Evolutionary conservation across 2,888 invertebrate species (phyloP).

Genomic region (Eucriotettix oculatus): DNA sequence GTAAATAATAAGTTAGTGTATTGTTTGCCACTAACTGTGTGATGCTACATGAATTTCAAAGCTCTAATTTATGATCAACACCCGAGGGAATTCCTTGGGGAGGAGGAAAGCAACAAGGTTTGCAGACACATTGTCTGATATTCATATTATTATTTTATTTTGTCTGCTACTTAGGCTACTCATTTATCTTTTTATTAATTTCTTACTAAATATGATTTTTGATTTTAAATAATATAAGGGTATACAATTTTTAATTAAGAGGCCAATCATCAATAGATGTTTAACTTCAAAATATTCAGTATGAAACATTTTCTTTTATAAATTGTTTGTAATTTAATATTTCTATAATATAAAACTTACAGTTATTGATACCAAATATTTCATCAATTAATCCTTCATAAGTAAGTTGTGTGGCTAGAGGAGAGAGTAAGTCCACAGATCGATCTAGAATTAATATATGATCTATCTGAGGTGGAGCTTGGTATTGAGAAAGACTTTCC

Average conservation of each 20-base stretch:
- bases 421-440: constrained; percentile 78
- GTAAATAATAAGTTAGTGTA: no score
- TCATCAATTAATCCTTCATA: constrained; percentile 97
- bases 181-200: not conserved
- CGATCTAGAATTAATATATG: constrained; percentile 82
- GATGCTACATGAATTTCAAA: no score
- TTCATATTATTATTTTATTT: no score
- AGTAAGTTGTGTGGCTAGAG: constrained; percentile 85
- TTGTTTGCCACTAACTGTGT: no score
- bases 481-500: constrained; percentile 20
- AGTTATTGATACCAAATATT: constrained; percentile 69
- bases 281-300: no score
- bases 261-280: not conserved
- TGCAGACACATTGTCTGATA: no score
- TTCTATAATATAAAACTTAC: constrained; percentile 21
- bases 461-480: constrained; percentile 43
- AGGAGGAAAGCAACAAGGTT: no score
- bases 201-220: not conserved
- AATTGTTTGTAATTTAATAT: not conserved
- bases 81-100: no score
- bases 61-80: no score
- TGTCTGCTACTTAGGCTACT: no score
- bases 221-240: not conserved
- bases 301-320: not conserved
- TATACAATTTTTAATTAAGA: not conserved